Percentiles rank a stretch among this genome's conserved stretches.
Conservation (phyloP, 2,888 invertebrate genomes). For the Mesodorylaimus sp. region DNA sequence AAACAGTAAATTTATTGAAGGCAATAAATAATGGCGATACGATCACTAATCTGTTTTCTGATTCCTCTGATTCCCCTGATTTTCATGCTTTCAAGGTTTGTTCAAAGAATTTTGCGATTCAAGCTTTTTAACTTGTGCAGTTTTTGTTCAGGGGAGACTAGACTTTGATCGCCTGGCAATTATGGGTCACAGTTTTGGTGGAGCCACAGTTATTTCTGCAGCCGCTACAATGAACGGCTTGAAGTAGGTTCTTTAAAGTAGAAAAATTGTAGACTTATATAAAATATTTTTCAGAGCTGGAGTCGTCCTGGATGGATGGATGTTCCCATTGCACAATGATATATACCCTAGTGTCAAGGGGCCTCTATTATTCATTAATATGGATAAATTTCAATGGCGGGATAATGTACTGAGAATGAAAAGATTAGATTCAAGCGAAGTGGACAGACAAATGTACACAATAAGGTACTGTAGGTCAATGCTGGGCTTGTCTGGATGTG, state of each 20-base stretch:
- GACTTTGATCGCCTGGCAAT: constrained; percentile 30
- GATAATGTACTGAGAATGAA: constrained; percentile 39
- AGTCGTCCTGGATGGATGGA: constrained; percentile 44
- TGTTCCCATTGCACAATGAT: constrained; percentile 40
- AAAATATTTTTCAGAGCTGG: constrained; percentile 33
- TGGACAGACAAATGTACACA: neutral
- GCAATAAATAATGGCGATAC: constrained; percentile 29
- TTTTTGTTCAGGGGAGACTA: constrained; percentile 10
- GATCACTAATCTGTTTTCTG: constrained; percentile 16
- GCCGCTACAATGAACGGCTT: constrained; percentile 36
- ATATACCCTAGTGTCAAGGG: constrained; percentile 34
- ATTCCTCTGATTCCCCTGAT: neutral
- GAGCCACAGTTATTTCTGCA: constrained; percentile 42
- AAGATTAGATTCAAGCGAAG: constrained; percentile 20
- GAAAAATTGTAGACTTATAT: constrained; percentile 2
- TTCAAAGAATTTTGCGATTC: neutral
- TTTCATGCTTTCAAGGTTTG: neutral
- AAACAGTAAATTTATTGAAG: constrained; percentile 28
- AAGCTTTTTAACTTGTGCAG: neutral
- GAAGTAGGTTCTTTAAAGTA: constrained; percentile 16
- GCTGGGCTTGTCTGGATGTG: neutral
- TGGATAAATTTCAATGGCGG: constrained; percentile 42
- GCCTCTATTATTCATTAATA: constrained; percentile 42
- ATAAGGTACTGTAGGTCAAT: neutral
- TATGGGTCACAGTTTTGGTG: constrained; percentile 50